These are phyloP conservation scores for Listrodromus nycthemerus DNA, from an alignment of 2,888 invertebrate species.

Conservation along the genomic window DNA sequence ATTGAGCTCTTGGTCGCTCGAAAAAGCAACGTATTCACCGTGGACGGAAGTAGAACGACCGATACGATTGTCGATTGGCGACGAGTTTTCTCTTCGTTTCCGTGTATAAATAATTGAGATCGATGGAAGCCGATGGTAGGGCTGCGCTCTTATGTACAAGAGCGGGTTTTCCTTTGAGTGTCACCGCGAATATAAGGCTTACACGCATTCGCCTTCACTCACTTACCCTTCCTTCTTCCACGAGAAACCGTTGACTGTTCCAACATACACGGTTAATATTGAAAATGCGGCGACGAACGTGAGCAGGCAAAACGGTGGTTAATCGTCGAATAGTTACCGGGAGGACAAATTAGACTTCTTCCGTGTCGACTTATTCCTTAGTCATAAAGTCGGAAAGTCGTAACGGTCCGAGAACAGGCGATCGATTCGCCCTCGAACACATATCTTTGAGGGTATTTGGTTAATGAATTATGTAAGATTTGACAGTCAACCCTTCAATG, in stretches of 20 bases:
- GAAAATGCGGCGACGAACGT: constrained; percentile 33
- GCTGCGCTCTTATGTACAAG: constrained; percentile 1
- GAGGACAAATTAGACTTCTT: constrained; percentile 28
- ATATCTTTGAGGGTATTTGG: too few species aligned
- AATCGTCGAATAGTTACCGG: not conserved
- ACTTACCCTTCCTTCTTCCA: not conserved
- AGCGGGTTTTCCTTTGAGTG: constrained; percentile 6
- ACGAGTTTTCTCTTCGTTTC: not conserved
- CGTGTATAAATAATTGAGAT: constrained; percentile 22
- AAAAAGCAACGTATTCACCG: not conserved
- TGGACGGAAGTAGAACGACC: constrained; percentile 9
- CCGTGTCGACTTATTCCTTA: not conserved
- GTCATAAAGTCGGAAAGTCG: constrained; percentile 6
- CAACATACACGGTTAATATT: constrained; percentile 40
- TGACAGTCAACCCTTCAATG: too few species aligned
- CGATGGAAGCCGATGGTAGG: constrained; percentile 33
- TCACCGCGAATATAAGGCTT: not conserved
- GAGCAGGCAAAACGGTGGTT: not conserved
- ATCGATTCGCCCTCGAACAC: not conserved
- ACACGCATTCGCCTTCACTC: too few species aligned
- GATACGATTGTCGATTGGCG: not conserved
- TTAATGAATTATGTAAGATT: too few species aligned
- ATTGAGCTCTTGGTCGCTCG: constrained; percentile 11
- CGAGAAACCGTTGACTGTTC: constrained; percentile 15
- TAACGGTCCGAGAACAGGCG: not conserved